phyloP scores from a whole-genome alignment of 2,888 invertebrate species.

The Reticulitermes lucifugus region DNA sequence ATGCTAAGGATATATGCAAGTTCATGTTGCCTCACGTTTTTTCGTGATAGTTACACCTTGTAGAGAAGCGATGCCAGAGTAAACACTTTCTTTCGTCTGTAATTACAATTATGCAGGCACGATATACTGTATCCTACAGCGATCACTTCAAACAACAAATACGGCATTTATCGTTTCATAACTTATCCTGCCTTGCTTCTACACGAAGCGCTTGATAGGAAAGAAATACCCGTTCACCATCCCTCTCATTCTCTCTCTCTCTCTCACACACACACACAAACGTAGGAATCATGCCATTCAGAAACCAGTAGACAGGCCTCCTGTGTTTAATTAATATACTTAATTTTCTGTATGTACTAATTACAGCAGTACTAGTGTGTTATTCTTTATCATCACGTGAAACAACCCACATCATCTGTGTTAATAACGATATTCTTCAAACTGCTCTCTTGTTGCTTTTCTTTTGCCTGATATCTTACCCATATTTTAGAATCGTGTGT shows the following conservation, averaged over 20 bases:
- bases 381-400: background rate
- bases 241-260: too few species aligned
- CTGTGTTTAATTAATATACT: conserved; percentile 3
- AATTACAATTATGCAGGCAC: background rate
- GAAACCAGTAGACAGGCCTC: background rate
- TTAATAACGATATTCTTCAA: conserved; percentile 16
- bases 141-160: background rate
- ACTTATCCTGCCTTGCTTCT: background rate
- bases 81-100: background rate
- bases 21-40: background rate
- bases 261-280: background rate
- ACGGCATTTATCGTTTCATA: background rate
- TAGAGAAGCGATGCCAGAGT: background rate
- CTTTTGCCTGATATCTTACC: background rate
- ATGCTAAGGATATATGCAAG: too few species aligned
- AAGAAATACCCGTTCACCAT: background rate
- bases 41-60: background rate
- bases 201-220: background rate
- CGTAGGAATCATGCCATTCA: background rate
- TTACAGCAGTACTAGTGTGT: background rate
- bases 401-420: background rate
- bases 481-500: background rate
- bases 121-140: background rate
- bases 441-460: background rate
- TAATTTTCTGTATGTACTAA: conserved; percentile 15